Evolutionary conservation across 1,140 invertebrate species (phyloP).

Genomic region (Drosophila watanabei): DNA sequence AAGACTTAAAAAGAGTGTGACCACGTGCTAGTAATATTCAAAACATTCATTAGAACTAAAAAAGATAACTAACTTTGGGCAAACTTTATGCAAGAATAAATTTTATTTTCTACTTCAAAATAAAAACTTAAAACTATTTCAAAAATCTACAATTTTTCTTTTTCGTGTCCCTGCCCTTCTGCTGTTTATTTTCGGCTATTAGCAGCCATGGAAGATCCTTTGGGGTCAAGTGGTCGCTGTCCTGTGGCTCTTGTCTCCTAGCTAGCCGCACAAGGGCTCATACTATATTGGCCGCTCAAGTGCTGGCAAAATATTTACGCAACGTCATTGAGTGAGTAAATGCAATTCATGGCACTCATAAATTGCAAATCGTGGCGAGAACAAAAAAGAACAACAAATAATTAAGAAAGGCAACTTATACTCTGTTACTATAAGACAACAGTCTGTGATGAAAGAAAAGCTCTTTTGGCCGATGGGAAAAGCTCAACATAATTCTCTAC

Average conservation of each 20-base stretch:
- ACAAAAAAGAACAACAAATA: slow-evolving; percentile 36
- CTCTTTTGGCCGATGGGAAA: neutral
- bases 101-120: neutral
- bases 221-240: slow-evolving; percentile 64
- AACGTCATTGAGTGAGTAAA: slow-evolving; percentile 54
- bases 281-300: slow-evolving; percentile 39
- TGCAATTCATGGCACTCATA: slow-evolving; percentile 72
- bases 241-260: slow-evolving; percentile 12
- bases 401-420: slow-evolving; percentile 30
- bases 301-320: slow-evolving; percentile 59
- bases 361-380: slow-evolving; percentile 49
- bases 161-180: slow-evolving; percentile 18
- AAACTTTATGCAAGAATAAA: no score
- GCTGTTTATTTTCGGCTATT: slow-evolving; percentile 69
- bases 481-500: neutral
- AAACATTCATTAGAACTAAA: no score
- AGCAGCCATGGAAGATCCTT: slow-evolving; percentile 56
- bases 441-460: slow-evolving; percentile 14
- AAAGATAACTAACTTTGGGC: neutral
- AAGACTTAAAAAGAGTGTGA: no score
- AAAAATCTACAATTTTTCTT: neutral
- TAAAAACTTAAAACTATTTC: neutral
- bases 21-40: no score
- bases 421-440: neutral
- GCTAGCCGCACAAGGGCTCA: slow-evolving; percentile 41